These are phyloP conservation scores for Cancer borealis DNA, from an alignment of 2,888 invertebrate species.

Conservation along the genomic window DNA sequence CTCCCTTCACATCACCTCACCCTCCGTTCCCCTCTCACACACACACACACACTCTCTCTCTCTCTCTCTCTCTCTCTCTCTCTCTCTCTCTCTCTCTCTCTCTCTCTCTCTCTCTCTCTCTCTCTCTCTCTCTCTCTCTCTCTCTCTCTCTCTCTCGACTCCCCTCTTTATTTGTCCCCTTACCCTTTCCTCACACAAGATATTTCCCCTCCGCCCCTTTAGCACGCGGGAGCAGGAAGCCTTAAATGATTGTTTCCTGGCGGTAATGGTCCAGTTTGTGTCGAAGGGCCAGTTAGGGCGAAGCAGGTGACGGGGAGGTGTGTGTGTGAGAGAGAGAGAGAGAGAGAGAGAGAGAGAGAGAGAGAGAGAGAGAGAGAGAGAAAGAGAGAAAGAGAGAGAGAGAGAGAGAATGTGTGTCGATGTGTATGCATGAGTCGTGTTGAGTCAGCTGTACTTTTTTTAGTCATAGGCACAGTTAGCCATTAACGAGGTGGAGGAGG, in stretches of 20 bases:
- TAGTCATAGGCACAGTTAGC: not conserved
- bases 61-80: slow-evolving; percentile 7
- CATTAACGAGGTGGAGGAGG: not conserved
- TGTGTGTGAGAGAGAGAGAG: not conserved
- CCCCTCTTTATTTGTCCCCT: slow-evolving; percentile 1
- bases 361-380: slow-evolving; percentile 12
- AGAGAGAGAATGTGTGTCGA: not conserved
- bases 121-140: slow-evolving; percentile 14
- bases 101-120: slow-evolving; percentile 46
- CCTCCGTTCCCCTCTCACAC: not conserved
- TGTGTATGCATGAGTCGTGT: not conserved
- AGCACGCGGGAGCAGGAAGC: not conserved
- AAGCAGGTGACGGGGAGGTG: slow-evolving; percentile 1
- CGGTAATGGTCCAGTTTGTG: not conserved
- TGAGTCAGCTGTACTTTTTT: not conserved
- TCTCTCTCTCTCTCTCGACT: not conserved
- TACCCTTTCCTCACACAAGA: not conserved
- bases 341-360: not conserved
- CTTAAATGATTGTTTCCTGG: slow-evolving; percentile 22
- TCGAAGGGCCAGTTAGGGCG: slow-evolving; percentile 1
- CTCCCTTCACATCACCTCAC: not conserved
- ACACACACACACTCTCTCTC: slow-evolving; percentile 5
- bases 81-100: slow-evolving; percentile 31
- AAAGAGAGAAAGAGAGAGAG: not conserved
- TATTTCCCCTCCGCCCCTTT: not conserved